Percentiles rank a stretch among this genome's conserved stretches.
Conservation (phyloP, 2,888 invertebrate species). For the Drosophila kuntzei region DNA sequence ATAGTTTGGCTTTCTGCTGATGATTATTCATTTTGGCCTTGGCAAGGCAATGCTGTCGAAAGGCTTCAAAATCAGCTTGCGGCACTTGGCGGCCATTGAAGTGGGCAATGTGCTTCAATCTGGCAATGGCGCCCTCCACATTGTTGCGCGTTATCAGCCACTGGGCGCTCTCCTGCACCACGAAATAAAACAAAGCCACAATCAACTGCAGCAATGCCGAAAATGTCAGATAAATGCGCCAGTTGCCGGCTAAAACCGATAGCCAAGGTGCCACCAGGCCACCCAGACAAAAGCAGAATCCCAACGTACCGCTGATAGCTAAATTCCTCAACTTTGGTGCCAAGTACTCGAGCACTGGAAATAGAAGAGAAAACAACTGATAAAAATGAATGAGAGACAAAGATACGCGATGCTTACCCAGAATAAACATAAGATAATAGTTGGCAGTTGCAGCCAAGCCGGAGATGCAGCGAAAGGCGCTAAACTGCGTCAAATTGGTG, state of each 20-base stretch:
- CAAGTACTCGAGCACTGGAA: constrained; percentile 87
- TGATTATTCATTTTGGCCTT: constrained; percentile 55
- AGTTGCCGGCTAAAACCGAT: constrained; percentile 85
- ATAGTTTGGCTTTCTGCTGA: constrained; percentile 58
- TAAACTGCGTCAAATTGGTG: constrained; percentile 85
- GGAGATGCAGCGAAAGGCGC: constrained; percentile 86
- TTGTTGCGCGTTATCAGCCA: constrained; percentile 87
- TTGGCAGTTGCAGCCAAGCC: constrained; percentile 87
- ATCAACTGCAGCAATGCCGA: constrained; percentile 86
- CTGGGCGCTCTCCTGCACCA: constrained; percentile 87
- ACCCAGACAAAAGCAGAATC: constrained; percentile 87
- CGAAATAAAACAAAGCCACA: constrained; percentile 86
- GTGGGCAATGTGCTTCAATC: constrained; percentile 86
- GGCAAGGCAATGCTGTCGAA: constrained; percentile 71
- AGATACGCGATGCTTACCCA: constrained; percentile 85
- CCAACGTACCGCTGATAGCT: constrained; percentile 87
- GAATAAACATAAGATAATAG: constrained; percentile 88
- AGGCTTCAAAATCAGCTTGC: constrained; percentile 79
- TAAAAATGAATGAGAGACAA: constrained; percentile 1
- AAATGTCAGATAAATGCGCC: constrained; percentile 86
- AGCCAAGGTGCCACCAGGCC: constrained; percentile 86
- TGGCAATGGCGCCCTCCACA: constrained; percentile 86
- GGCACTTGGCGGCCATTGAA: constrained; percentile 86
- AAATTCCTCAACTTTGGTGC: constrained; percentile 87
- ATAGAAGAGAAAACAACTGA: constrained; percentile 16